These are phyloP conservation scores for Digitonthophagus gazella DNA, from an alignment of 2,888 invertebrate genomes.

Conservation along the genomic window DNA sequence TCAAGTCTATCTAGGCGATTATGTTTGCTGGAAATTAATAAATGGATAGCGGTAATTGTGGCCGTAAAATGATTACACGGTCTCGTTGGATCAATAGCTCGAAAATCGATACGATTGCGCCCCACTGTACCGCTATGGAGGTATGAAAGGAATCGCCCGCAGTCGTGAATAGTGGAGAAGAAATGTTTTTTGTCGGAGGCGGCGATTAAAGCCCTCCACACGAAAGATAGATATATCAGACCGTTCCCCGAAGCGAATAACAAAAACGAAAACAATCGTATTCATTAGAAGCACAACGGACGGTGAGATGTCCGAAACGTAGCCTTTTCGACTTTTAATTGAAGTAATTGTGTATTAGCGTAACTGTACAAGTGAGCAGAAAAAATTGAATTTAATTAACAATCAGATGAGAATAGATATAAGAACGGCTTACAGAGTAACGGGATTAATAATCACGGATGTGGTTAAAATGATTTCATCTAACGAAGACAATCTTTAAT, in stretches of 20 bases:
- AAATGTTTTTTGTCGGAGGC: slow-evolving; percentile 4
- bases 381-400: neutral
- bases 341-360: neutral
- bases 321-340: slow-evolving; percentile 2
- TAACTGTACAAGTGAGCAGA: neutral
- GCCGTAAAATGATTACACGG: slow-evolving; percentile 8
- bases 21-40: slow-evolving; percentile 14
- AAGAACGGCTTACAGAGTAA: too few species aligned
- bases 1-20: too few species aligned
- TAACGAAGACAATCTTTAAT: too few species aligned
- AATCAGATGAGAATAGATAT: neutral
- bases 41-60: slow-evolving; percentile 16
- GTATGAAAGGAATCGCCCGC: slow-evolving; percentile 5
- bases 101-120: slow-evolving; percentile 13
- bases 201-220: slow-evolving; percentile 2
- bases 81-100: slow-evolving; percentile 8
- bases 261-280: slow-evolving; percentile 7
- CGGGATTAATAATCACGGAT: too few species aligned
- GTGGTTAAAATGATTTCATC: too few species aligned
- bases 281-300: slow-evolving; percentile 12
- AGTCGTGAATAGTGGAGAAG: slow-evolving; percentile 7
- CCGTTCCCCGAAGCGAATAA: slow-evolving; percentile 8
- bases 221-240: slow-evolving; percentile 8
- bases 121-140: slow-evolving; percentile 4
- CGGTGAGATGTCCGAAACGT: neutral